These are phyloP conservation scores for Galeruca laticollis DNA, from an alignment of 2,888 invertebrate genomes.

Conservation along the genomic window DNA sequence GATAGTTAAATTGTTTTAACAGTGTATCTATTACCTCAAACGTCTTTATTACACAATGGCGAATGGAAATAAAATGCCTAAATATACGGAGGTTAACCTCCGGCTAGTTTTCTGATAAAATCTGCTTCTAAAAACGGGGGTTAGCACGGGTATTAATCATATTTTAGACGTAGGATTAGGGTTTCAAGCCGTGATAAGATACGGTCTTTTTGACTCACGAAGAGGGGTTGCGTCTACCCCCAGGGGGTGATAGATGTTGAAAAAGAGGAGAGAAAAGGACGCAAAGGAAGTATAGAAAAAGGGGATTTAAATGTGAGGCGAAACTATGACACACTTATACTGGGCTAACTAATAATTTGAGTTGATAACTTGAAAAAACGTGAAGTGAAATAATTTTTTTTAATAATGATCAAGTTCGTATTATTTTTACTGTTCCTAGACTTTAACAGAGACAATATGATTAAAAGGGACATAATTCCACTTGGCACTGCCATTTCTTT, in stretches of 20 bases:
- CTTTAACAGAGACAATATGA: too few relatives aligned
- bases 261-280: conserved; percentile 42
- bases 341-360: not conserved
- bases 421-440: too few relatives aligned
- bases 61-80: conserved; percentile 37
- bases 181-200: conserved; percentile 59
- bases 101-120: conserved; percentile 43
- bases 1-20: not conserved
- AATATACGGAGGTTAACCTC: conserved; percentile 40
- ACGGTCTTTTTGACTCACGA: conserved; percentile 50
- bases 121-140: conserved; percentile 44
- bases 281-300: conserved; percentile 13
- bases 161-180: conserved; percentile 61
- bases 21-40: conserved; percentile 11
- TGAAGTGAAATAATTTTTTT: too few relatives aligned
- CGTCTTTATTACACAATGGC: conserved; percentile 11
- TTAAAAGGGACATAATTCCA: too few relatives aligned
- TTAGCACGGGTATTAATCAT: conserved; percentile 61
- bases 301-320: conserved; percentile 6
- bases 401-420: too few relatives aligned
- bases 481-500: too few relatives aligned
- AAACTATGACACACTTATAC: conserved; percentile 3
- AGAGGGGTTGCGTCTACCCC: conserved; percentile 44
- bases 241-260: conserved; percentile 41
- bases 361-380: too few relatives aligned